phyloP scores from a whole-genome alignment of 2,888 invertebrate genomes.

The Capitulum mitella region DNA sequence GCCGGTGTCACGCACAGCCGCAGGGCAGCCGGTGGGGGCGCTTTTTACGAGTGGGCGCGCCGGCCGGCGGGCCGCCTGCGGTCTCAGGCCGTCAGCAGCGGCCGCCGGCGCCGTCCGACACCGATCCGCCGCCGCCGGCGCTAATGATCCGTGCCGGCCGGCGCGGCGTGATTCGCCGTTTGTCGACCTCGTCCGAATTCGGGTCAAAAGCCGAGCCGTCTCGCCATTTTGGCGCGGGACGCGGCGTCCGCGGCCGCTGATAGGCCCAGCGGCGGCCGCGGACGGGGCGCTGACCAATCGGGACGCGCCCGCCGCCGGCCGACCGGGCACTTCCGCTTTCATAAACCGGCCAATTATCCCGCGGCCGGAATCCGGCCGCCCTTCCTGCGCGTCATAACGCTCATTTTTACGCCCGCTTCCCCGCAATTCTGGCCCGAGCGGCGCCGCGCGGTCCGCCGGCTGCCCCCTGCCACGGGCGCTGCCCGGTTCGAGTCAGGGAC shows the following conservation, averaged over 20 bases:
- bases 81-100: too few relatives aligned
- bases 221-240: constrained; percentile 7
- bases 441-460: not conserved
- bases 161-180: not conserved
- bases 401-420: constrained; percentile 2
- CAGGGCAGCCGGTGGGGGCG: too few relatives aligned
- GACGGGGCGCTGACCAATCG: not conserved
- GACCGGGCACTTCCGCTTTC: not conserved
- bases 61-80: too few relatives aligned
- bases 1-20: too few relatives aligned
- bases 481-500: not conserved
- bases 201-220: not conserved
- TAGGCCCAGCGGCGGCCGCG: not conserved
- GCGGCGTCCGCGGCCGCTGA: constrained; percentile 1
- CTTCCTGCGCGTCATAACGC: constrained; percentile 24
- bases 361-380: not conserved
- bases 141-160: not conserved
- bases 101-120: too few relatives aligned
- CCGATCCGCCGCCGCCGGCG: too few relatives aligned
- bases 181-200: not conserved
- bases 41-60: too few relatives aligned
- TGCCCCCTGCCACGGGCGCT: not conserved
- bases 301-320: not conserved
- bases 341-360: constrained; percentile 6
- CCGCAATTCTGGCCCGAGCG: not conserved